Evolutionary conservation across 2,113 vertebrate genomes (phyloP).

Genomic region (Tautogolabrus adspersus): DNA sequence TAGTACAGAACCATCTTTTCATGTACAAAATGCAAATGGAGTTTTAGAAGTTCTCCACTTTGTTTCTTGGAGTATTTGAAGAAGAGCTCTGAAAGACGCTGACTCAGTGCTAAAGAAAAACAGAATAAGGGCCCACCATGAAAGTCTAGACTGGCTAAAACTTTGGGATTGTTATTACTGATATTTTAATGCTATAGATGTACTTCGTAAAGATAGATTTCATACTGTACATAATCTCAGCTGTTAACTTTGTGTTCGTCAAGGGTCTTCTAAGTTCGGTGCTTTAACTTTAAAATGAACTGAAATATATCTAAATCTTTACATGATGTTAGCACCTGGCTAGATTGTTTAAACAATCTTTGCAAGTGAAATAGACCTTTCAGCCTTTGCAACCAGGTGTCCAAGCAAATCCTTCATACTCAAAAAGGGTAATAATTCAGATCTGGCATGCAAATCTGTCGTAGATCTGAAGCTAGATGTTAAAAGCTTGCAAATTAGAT

Average conservation of each 20-base stretch:
- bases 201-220: too few species aligned
- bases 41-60: constrained; percentile 13
- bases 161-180: not conserved
- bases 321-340: too few species aligned
- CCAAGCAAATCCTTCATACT: not conserved
- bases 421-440: constrained; percentile 1
- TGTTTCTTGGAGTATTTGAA: constrained; percentile 18
- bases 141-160: not conserved
- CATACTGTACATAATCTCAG: too few species aligned
- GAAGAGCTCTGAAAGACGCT: constrained; percentile 31
- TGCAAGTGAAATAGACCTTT: not conserved
- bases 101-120: constrained; percentile 36
- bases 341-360: too few species aligned
- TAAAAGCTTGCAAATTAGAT: constrained; percentile 28
- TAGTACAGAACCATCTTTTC: not conserved
- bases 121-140: not conserved
- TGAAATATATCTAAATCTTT: too few species aligned
- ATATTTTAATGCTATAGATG: too few species aligned
- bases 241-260: too few species aligned
- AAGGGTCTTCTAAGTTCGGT: too few species aligned
- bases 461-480: not conserved
- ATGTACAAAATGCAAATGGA: not conserved
- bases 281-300: too few species aligned
- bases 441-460: constrained; percentile 21
- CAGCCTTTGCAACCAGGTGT: not conserved